Percentiles rank a stretch among this genome's conserved stretches.
Conservation (phyloP, 2,888 invertebrate species). For the Syritta pipiens region DNA sequence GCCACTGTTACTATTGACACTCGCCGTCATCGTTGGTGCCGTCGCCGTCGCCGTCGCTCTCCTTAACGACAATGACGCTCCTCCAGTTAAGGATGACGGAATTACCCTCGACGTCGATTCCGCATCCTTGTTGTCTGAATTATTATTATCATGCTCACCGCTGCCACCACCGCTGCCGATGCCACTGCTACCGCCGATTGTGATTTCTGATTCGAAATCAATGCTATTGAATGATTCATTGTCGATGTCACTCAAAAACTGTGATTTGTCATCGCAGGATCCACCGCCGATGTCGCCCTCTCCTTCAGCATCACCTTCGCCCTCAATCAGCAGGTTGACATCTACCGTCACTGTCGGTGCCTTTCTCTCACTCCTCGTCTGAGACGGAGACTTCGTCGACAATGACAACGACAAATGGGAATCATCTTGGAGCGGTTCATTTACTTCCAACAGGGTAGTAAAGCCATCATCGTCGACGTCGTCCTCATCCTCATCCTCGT, state of each 20-base stretch:
- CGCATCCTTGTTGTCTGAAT: conserved; percentile 69
- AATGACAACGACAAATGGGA: conserved; percentile 71
- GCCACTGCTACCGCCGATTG: conserved; percentile 74
- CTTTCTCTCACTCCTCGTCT: conserved; percentile 57
- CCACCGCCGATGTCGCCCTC: conserved; percentile 37
- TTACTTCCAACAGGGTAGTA: conserved; percentile 77
- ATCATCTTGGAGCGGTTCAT: conserved; percentile 75
- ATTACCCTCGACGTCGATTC: conserved; percentile 68
- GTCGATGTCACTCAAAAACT: conserved; percentile 79
- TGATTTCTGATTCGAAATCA: conserved; percentile 79
- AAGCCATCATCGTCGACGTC: conserved; percentile 76
- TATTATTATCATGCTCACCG: conserved; percentile 68
- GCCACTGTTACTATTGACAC: conserved; percentile 20
- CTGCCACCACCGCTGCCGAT: conserved; percentile 38
- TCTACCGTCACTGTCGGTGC: conserved; percentile 65
- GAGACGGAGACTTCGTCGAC: conserved; percentile 53
- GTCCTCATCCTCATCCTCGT: conserved; percentile 73
- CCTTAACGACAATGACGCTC: conserved; percentile 38
- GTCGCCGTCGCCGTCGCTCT: conserved; percentile 26
- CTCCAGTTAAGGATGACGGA: conserved; percentile 51
- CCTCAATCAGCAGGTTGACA: conserved; percentile 72
- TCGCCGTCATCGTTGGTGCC: conserved; percentile 23
- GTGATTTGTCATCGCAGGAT: conserved; percentile 78
- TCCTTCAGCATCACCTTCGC: conserved; percentile 52
- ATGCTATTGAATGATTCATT: conserved; percentile 80